Evolutionary conservation across 2,888 invertebrate species (phyloP).

Genomic region (Candidula unifasciata): DNA sequence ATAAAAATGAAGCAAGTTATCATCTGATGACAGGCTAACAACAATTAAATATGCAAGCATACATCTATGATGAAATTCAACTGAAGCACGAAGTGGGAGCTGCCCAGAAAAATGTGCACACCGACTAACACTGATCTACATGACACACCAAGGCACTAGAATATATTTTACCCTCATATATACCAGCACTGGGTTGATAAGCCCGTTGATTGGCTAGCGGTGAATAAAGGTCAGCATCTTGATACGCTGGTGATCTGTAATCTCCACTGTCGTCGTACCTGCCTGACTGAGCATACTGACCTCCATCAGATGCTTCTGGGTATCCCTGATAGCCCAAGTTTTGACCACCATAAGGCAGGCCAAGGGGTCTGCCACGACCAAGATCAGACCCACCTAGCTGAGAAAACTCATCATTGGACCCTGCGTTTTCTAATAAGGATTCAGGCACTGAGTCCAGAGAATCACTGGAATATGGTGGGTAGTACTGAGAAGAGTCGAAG

Average conservation of each 20-base stretch:
- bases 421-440: constrained; percentile 36
- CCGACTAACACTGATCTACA: neutral
- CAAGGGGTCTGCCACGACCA: constrained; percentile 20
- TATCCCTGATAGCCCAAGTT: constrained; percentile 34
- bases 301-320: constrained; percentile 32
- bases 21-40: too few relatives aligned
- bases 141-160: neutral
- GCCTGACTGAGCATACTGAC: constrained; percentile 23
- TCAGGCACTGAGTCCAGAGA: constrained; percentile 31
- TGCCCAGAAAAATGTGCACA: neutral
- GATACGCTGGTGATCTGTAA: constrained; percentile 39
- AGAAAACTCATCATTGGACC: constrained; percentile 39
- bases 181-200: constrained; percentile 38
- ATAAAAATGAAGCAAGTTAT: too few relatives aligned
- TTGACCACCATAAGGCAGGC: constrained; percentile 8
- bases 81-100: too few relatives aligned
- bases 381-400: constrained; percentile 49
- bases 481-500: constrained; percentile 34
- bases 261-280: constrained; percentile 44
- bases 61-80: too few relatives aligned
- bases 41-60: too few relatives aligned
- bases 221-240: constrained; percentile 44
- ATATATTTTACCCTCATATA: constrained; percentile 49
- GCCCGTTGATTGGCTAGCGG: constrained; percentile 19
- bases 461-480: constrained; percentile 32